Evolutionary conservation across 2,888 invertebrate genomes (phyloP), one percentile per base, ranked within the genome.

Genomic region (Hirtodrosophila histrioides): DNA sequence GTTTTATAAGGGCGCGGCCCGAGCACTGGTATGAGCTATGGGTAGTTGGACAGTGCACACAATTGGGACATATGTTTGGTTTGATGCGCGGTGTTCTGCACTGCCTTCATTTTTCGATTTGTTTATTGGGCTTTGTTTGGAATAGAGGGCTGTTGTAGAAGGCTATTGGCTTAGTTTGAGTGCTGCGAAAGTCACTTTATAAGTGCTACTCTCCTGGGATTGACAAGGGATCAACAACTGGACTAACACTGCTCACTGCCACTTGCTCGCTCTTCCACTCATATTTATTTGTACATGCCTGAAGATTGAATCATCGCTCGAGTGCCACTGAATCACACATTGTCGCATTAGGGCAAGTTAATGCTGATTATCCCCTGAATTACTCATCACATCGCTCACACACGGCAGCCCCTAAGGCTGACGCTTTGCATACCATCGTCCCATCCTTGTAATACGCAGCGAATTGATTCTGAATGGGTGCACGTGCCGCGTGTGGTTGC

Each of bases 381-480:
- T 72, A 75, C 61, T 56, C 65, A 57, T 68, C 49, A 39, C 48
- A 44, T 45, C 37, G 29, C 53, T 39, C 48, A 37, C 54, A 46
- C n/a, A 4, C 35, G 36, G 10, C 27, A 40, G 33, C 12, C 61
- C 45, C n/a, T 44, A 43, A 55, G 37, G 33, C 46, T 29, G 37
- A 11, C 45, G 60, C 51, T 61, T 57, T 65, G 49, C 72, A 64
- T 72, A 62, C 51, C 35, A 56, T 9, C 23, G 10, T 40, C 45
- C 24, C 46, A 11, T 56, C 40, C 12, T 49, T 35, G 69, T 58
- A 79, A 78, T 77, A 65, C 78, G 71, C 53, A 77, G 62, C 89
- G 89, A 89, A 89, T 89, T 80, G 89, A 89, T 89, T 89, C 76
- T 69, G 79, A 88, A 88, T 86, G 84, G 79, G 23, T 64, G 70